Base-by-base conservation (phyloP, 1,140 invertebrate species). In the Physella acuta region DNA sequence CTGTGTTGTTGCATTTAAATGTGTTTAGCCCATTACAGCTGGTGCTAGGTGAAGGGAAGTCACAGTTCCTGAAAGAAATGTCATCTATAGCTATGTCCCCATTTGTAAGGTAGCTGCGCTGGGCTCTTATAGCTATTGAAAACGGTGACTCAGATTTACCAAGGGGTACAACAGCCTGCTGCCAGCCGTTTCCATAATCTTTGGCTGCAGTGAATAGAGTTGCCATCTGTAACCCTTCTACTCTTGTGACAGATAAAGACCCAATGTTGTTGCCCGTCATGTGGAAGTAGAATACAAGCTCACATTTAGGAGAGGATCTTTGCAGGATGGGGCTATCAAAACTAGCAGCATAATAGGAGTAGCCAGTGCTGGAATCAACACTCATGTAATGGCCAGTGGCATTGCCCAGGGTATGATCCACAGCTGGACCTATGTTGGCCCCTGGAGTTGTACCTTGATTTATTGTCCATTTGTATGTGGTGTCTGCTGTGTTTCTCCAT, bases 1-100 rank as follows among this genome's bases (percentile, higher is more conserved):
- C 79, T 52, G 72, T 70, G 59, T 78, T 78, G 0, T 61, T 68
- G 33, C 72, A 73, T 33, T 66, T 71, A 60, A 82, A 78, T 75
- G 82, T 81, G 59, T 74, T 75, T 75, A 71, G 76, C 36, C 28
- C 73, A 55, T 74, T 26, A n/a, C 59, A 63, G 51, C 63, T 64
- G 69, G 71, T 55, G 71, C 69, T 44, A 28, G 73, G 55, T 17
- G 71, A 68, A 17, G 78, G 81, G 17, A 79, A 68, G 16, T 62
- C 76, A 75, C 82, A 84, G 68, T 81, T 76, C 31, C 70, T 55
- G 72, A 91, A 88, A 17, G 87, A 86, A 0, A 93, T 87, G 78
- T 93, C 92, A 78, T 93, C 92, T 16, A 93, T 88, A 0, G 91
- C 91, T 55, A 91, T 91, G 73, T 92, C 91, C 89, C 1, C 91